Conservation (phyloP, 1,140 invertebrate species). For the Drosophila nigrodunni region DNA sequence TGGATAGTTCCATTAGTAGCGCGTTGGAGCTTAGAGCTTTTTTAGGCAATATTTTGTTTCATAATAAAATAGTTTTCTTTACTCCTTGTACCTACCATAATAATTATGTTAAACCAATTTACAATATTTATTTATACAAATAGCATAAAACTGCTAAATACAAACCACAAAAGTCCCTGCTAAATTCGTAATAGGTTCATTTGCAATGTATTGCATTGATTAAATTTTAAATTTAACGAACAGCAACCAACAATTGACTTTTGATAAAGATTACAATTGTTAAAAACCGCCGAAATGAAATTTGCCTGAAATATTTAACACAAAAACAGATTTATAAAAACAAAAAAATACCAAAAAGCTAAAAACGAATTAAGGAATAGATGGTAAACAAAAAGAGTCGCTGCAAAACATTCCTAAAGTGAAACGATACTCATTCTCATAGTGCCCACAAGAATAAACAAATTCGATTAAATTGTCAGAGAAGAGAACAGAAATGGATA, state of each 20-base stretch:
- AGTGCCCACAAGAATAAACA: conserved; percentile 54
- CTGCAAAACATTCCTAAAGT: conserved; percentile 46
- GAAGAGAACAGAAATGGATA: conserved; percentile 23
- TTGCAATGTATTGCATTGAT: conserved; percentile 62
- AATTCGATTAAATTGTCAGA: conserved; percentile 71
- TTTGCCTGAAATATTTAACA: conserved; percentile 52
- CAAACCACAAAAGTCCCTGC: conserved; percentile 29
- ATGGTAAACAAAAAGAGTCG: conserved; percentile 23
- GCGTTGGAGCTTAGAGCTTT: too few relatives aligned
- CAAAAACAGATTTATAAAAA: conserved; percentile 33
- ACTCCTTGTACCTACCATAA: too few relatives aligned
- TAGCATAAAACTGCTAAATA: conserved; percentile 2
- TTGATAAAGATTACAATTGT: conserved; percentile 6
- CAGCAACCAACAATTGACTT: conserved; percentile 14
- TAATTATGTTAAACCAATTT: too few relatives aligned
- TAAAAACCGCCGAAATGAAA: conserved; percentile 51
- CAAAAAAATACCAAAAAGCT: conserved; percentile 9
- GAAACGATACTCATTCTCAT: conserved; percentile 27
- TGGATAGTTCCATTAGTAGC: too few relatives aligned
- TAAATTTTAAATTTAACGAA: conserved; percentile 72
- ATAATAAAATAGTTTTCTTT: too few relatives aligned
- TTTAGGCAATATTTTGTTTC: too few relatives aligned
- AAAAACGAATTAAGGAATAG: neutral
- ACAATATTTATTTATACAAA: neutral
- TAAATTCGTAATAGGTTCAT: conserved; percentile 53